Percentiles rank a stretch among this genome's conserved stretches.
Evolutionary conservation across 2,113 vertebrate genomes (phyloP).

Genomic region (Chionomys nivalis): DNA sequence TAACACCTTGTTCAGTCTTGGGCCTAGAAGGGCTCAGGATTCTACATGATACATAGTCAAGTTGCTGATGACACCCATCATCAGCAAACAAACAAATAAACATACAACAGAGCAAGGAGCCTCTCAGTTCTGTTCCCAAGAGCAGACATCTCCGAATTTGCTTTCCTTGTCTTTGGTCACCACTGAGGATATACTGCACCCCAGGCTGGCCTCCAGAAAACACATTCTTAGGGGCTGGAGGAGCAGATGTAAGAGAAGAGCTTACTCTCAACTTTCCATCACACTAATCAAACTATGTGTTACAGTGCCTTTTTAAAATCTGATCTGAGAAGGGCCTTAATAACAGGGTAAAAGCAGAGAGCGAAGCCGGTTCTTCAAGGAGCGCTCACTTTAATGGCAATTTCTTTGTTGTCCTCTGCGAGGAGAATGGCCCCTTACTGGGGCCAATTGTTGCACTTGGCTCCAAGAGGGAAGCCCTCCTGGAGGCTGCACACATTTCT

Average conservation of each 20-base stretch:
- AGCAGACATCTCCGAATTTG: neutral
- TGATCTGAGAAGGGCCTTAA: slow-evolving; percentile 70
- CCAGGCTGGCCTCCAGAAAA: neutral
- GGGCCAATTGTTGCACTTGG: slow-evolving; percentile 58
- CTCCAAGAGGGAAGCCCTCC: neutral
- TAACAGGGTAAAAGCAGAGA: slow-evolving; percentile 51
- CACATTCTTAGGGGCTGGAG: neutral
- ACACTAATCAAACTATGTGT: slow-evolving; percentile 62
- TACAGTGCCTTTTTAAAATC: slow-evolving; percentile 57
- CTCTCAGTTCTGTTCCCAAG: neutral
- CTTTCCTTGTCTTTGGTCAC: neutral
- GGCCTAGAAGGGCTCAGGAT: neutral
- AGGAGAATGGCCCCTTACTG: slow-evolving; percentile 52
- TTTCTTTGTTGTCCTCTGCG: slow-evolving; percentile 35
- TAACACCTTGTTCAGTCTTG: neutral
- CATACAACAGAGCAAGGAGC: neutral
- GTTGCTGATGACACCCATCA: neutral
- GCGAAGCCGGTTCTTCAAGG: slow-evolving; percentile 45
- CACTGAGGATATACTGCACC: neutral
- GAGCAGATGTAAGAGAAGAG: neutral
- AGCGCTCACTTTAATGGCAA: slow-evolving; percentile 63
- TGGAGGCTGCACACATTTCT: neutral
- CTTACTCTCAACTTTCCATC: neutral
- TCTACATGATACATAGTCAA: neutral
- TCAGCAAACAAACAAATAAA: neutral